Base-by-base conservation (phyloP, 2,888 invertebrate genomes). In the Lycophotia porphyrea region DNA sequence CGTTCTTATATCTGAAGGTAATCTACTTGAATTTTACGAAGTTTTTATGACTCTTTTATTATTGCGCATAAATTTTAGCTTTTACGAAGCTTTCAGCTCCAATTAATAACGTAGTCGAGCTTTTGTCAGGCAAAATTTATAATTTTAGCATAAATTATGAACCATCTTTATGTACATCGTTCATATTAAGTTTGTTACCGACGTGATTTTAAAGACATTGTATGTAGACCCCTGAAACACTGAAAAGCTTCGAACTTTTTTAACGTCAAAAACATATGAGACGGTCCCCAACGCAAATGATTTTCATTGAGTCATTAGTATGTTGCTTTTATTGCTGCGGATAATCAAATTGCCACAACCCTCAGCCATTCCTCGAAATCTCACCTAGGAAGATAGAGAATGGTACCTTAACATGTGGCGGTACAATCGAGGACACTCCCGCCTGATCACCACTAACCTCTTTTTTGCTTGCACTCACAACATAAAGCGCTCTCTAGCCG, bases 1-100 rank as follows among this genome's bases (percentile, higher is more conserved):
- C 60, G 70, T 79, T 78, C 71, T 80, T 68, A 78, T 72, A 71
- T 84, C 70, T 81, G 82, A 87, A 89, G 81, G 86, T 76, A 85
- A 87, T 87, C 80, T 63, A 82, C 75, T 86, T 78, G 74, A 84
- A 74, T 82, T 71, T 86, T 82, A 85, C 82, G 71, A 85, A 88
- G 84, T 82, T 88, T 88, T 88, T 89, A 88, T 70, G 85, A 78
- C 71, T 60, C 42, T 87, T 88, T 88, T 90, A 87, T 82, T 85
- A 76, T 81, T 71, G 81, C 77, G 77, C 87, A 88, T 90, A 88
- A 85, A 86, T 85, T 85, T 77, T 71, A 71, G 81, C 66, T 87
- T 88, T 88, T 86, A 87, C 83, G 78, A 78, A 82, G 80, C 83
- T 90, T 88, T 85, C 82, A 80, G 78, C 69, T 88, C 52, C 74